These are phyloP conservation scores for Strigamia maritima DNA, from an alignment of 2,888 invertebrate genomes.

Conservation along the genomic window DNA sequence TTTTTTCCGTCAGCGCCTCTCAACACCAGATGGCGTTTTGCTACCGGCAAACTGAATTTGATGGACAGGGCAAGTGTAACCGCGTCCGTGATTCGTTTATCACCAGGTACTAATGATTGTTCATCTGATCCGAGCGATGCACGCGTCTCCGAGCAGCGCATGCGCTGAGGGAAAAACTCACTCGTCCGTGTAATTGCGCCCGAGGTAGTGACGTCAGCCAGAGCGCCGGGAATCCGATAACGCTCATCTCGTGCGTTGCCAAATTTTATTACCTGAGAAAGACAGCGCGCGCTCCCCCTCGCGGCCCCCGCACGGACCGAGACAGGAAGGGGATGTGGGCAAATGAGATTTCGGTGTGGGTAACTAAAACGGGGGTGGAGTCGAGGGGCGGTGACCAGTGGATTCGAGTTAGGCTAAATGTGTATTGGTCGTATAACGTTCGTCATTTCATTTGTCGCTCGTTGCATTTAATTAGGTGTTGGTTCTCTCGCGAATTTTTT, in stretches of 20 bases:
- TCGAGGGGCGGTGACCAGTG: conserved; percentile 21
- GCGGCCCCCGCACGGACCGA: neutral
- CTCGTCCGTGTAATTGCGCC: conserved; percentile 37
- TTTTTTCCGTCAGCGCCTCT: neutral
- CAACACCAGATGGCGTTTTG: conserved; percentile 29
- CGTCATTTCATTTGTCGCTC: conserved; percentile 27
- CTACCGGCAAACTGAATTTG: conserved; percentile 26
- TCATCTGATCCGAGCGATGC: conserved; percentile 37
- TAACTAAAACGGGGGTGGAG: conserved; percentile 2
- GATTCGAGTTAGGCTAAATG: neutral
- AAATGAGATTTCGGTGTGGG: conserved; percentile 13
- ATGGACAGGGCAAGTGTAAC: conserved; percentile 37
- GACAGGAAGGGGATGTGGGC: neutral
- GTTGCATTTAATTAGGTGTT: conserved; percentile 27
- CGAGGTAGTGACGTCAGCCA: conserved; percentile 35
- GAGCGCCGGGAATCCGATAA: conserved; percentile 38
- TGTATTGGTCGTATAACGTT: neutral
- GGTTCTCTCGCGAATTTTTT: neutral
- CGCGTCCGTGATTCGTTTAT: conserved; percentile 38
- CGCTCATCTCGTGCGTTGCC: conserved; percentile 36
- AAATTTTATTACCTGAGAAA: conserved; percentile 39
- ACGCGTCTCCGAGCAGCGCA: neutral
- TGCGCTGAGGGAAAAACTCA: neutral
- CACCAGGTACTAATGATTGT: conserved; percentile 39
- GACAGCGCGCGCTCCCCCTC: neutral